Percentiles rank a stretch among this genome's conserved stretches.
Evolutionary conservation across 2,797 vertebrate species (phyloP).

Genomic region (Muraenolepis orangiensis): DNA sequence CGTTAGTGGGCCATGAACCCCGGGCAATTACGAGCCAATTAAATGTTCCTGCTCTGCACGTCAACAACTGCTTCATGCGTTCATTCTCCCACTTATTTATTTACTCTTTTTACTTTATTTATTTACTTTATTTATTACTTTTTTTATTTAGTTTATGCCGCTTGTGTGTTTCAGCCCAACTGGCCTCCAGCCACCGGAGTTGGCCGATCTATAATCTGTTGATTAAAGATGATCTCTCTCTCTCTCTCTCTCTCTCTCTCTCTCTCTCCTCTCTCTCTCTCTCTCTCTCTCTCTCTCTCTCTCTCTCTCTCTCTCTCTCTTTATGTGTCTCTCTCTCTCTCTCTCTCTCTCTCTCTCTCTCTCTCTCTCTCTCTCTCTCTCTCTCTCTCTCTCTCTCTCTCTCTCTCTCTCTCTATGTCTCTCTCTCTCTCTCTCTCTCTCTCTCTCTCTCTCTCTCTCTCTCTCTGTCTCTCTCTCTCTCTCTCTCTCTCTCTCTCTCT

Average conservation of each 20-base stretch:
- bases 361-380: too few relatives aligned
- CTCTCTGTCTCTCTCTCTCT: too few relatives aligned
- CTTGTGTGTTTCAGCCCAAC: constrained; percentile 27
- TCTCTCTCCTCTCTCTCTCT: constrained; percentile 31
- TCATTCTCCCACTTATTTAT: constrained; percentile 41
- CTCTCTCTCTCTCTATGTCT: too few relatives aligned
- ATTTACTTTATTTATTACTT: constrained; percentile 3
- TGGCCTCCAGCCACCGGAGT: constrained; percentile 48
- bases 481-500: background rate
- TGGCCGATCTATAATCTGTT: constrained; percentile 33
- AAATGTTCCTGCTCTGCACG: constrained; percentile 37
- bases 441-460: too few relatives aligned
- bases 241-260: constrained; percentile 19
- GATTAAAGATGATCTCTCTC: background rate
- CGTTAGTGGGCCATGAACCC: constrained; percentile 22
- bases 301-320: too few relatives aligned
- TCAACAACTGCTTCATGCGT: constrained; percentile 37
- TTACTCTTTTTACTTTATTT: constrained; percentile 27
- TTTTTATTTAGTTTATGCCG: constrained; percentile 1
- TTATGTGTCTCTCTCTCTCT: too few relatives aligned
- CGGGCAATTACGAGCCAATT: constrained; percentile 48
- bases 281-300: constrained; percentile 22
- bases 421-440: too few relatives aligned
- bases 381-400: too few relatives aligned
- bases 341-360: too few relatives aligned